Base-by-base conservation (phyloP, 2,797 vertebrate genomes). In the Sylvilagus floridanus region DNA sequence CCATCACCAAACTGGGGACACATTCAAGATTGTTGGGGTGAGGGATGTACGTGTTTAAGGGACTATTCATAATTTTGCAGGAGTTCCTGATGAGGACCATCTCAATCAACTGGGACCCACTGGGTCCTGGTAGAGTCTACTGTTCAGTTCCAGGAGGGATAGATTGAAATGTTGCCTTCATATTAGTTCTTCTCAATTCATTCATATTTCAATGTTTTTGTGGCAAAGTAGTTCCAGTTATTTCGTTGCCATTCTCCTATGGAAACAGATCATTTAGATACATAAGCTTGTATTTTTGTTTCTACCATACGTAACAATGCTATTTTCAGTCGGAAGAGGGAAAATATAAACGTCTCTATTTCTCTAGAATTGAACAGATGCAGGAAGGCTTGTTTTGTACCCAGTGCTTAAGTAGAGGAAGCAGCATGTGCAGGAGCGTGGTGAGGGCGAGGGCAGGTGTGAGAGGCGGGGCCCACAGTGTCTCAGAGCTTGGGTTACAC, bases 181-280 rank as follows among this genome's bases (percentile, higher is more conserved):
- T 35, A 17, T 21, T 60, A 42, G 24, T 71, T 92, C 54, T 91
- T 94, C 75, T 88, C 52, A 50, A 19, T 13, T 32, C 2, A 65
- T 42, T 78, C n/a, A 22, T 37, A 42, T 50, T 60, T 84, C 35
- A 78, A 50, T 17, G 19, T 35, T 86, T 73, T 82, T 54, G 8
- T 32, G 42, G n/a, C n/a, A 90, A 93, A 63, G 62, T 19, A 50
- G 47, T 72, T 6, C 22, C n/a, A 84, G n/a, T 65, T 91, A 78
- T 24, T 30, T 71, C 57, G 42, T 19, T 28, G 60, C 81, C 10
- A 72, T 47, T 63, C 9, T 42, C 35, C 37, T 60, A 28, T n/a
- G 32, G 84, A 78, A 73, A 57, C 10, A 85, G 54, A 32, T 71
- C 26, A 63, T 62, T 13, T 37, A 81, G 17, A 21, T 52, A 16